phyloP scores from a whole-genome alignment of 1,140 invertebrate genomes.

The Lanistes nyassanus region DNA sequence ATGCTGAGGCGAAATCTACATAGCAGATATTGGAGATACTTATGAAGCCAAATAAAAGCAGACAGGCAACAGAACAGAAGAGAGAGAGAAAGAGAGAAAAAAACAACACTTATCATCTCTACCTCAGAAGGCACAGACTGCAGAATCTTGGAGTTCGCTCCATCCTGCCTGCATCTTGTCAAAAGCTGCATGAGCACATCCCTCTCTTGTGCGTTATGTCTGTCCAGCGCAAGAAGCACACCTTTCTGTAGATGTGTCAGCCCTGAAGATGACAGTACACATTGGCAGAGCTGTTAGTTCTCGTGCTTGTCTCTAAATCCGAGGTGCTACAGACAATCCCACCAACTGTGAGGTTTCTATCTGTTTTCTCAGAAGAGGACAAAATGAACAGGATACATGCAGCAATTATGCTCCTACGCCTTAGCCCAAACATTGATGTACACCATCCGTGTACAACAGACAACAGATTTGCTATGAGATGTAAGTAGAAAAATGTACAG shows the following conservation, averaged over 20 bases:
- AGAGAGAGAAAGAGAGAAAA: not conserved
- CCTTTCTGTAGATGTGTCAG: conserved; percentile 39
- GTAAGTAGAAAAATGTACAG: too few relatives aligned
- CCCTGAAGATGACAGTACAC: conserved; percentile 3
- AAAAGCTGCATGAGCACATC: conserved; percentile 43
- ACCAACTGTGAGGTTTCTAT: too few relatives aligned
- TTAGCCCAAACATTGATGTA: too few relatives aligned
- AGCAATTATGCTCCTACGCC: too few relatives aligned
- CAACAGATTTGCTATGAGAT: too few relatives aligned
- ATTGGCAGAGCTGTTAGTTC: not conserved
- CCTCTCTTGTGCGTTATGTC: conserved; percentile 46
- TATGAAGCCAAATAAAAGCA: too few relatives aligned
- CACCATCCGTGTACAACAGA: too few relatives aligned
- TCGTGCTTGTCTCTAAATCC: not conserved
- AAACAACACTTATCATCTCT: not conserved
- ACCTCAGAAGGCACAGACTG: conserved; percentile 34
- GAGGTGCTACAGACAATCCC: too few relatives aligned
- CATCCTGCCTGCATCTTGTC: conserved; percentile 31
- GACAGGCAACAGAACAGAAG: not conserved
- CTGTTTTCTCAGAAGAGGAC: too few relatives aligned
- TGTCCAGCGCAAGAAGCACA: conserved; percentile 43
- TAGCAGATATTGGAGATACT: too few relatives aligned
- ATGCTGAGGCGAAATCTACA: too few relatives aligned
- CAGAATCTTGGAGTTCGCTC: conserved; percentile 16
- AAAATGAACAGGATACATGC: too few relatives aligned